Conservation (phyloP, 2,797 vertebrate species). For the Sebastes kiyomatsui region DNA sequence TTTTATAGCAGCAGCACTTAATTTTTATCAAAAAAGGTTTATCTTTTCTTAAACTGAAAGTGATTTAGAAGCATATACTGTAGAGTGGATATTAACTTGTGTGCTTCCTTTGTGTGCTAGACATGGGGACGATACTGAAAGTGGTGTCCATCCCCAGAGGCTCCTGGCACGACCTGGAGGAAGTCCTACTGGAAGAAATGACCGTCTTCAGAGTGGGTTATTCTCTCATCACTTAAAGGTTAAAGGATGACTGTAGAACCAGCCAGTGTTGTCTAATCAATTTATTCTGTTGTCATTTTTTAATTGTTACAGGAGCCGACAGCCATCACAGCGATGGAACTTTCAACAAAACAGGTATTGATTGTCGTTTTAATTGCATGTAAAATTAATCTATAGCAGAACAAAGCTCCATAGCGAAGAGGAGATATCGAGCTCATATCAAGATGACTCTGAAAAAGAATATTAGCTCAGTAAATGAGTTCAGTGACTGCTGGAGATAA, state of each 20-base stretch:
- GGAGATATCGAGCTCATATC: background rate
- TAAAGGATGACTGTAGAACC: background rate
- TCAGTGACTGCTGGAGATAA: background rate
- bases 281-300: background rate
- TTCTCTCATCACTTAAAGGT: background rate
- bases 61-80: background rate
- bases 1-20: background rate
- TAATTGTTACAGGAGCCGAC: slow-evolving; percentile 87
- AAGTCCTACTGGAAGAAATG: slow-evolving; percentile 98
- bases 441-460: background rate
- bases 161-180: slow-evolving; percentile 98
- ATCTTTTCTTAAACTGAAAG: background rate
- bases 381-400: background rate
- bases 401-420: background rate
- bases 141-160: slow-evolving; percentile 97
- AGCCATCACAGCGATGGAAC: slow-evolving; percentile 93
- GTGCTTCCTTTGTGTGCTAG: slow-evolving; percentile 74
- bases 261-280: background rate
- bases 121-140: slow-evolving; percentile 95
- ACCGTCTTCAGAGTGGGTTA: slow-evolving; percentile 93
- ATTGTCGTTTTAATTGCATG: background rate
- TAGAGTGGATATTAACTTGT: background rate
- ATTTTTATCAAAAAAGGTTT: background rate
- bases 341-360: slow-evolving; percentile 95
- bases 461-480: background rate